Conservation (phyloP, 2,797 vertebrate species). For the Catharus ustulatus region DNA sequence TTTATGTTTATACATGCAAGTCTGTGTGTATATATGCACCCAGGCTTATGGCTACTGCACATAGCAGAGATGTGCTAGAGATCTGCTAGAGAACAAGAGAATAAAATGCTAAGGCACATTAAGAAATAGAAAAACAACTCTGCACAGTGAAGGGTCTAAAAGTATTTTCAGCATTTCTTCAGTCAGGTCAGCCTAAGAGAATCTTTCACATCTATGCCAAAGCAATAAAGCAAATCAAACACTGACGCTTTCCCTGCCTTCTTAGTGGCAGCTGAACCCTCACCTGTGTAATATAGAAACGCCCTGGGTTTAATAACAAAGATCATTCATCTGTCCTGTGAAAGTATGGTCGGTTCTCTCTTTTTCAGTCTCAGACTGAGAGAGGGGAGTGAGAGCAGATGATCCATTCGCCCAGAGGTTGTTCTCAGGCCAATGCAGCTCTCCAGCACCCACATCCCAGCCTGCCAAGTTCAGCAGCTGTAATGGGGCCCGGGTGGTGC, state of each 20-base stretch:
- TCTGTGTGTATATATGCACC: background rate
- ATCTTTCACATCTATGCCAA: background rate
- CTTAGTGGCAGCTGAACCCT: background rate
- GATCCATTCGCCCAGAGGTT: background rate
- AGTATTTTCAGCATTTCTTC: conserved; percentile 11
- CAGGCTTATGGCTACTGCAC: background rate
- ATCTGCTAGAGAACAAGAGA: background rate
- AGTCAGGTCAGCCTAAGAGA: background rate
- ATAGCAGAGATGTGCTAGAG: background rate
- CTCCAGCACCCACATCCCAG: background rate
- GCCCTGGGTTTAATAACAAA: background rate
- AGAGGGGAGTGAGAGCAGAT: background rate
- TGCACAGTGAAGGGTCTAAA: background rate
- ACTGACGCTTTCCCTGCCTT: background rate
- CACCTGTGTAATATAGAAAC: background rate
- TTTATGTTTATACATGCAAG: background rate
- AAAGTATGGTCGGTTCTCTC: background rate
- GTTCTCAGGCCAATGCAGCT: background rate
- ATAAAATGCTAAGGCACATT: background rate
- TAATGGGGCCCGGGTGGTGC: background rate
- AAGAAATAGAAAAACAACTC: background rate
- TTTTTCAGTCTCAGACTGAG: background rate
- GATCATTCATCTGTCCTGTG: background rate
- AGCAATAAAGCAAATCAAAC: background rate
- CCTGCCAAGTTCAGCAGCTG: background rate